Conservation (phyloP, 2,797 vertebrate species). For the Australoheros facetus region DNA sequence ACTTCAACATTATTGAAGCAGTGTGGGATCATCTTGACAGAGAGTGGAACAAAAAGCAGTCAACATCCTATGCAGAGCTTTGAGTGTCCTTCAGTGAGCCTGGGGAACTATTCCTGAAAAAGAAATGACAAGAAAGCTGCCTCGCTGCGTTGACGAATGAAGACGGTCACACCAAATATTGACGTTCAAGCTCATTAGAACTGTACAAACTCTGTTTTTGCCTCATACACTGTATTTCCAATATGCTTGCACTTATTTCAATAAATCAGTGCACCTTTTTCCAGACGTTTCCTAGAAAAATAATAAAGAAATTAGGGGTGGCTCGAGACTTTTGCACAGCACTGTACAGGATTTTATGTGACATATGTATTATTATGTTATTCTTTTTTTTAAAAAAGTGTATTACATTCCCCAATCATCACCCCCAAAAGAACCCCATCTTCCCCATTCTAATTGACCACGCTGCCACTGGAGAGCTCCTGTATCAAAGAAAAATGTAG, state of each 20-base stretch:
- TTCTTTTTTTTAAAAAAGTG: background rate
- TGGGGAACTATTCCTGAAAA: background rate
- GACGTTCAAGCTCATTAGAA: background rate
- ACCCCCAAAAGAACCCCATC: background rate
- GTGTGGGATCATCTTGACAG: background rate
- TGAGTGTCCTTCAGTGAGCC: background rate
- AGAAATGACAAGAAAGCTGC: background rate
- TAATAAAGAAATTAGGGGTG: background rate
- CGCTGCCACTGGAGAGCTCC: background rate
- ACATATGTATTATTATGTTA: background rate
- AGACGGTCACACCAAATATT: background rate
- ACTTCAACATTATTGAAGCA: background rate
- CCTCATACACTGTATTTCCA: background rate
- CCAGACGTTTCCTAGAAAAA: background rate
- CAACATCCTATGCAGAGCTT: background rate
- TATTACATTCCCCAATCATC: background rate
- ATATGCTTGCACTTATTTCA: background rate
- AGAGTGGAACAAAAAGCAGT: background rate
- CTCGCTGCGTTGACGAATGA: background rate
- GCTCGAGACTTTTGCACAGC: background rate
- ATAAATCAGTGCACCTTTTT: background rate
- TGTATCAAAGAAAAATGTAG: slow-evolving; percentile 7
- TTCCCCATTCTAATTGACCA: background rate
- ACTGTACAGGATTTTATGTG: background rate
- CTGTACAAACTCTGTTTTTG: background rate